Percentiles rank a stretch among this genome's conserved stretches.
These are phyloP conservation scores for Andrena trimmerana DNA, from an alignment of 2,888 invertebrate species.

Conservation along the genomic window DNA sequence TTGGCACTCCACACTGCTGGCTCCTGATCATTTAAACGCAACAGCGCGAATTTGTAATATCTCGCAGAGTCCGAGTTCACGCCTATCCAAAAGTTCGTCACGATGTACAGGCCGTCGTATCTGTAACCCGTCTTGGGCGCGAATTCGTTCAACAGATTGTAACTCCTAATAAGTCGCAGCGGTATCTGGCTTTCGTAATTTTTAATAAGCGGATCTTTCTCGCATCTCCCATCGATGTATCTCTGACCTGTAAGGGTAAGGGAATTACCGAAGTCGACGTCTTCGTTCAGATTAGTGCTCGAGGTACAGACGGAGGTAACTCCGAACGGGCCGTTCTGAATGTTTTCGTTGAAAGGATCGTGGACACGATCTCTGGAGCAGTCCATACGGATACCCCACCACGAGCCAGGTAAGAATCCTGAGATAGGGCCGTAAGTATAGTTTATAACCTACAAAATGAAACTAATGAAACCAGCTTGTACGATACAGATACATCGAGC, in stretches of 20 bases:
- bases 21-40: slow-evolving; percentile 76
- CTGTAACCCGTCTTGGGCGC: slow-evolving; percentile 83
- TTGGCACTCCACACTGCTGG: slow-evolving; percentile 69
- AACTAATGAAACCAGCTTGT: background rate
- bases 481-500: background rate
- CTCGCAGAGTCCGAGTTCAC: slow-evolving; percentile 67
- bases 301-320: slow-evolving; percentile 81
- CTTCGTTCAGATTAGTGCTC: slow-evolving; percentile 70
- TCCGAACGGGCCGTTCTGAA: slow-evolving; percentile 79
- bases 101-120: slow-evolving; percentile 81
- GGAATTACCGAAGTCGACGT: slow-evolving; percentile 80
- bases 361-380: slow-evolving; percentile 82
- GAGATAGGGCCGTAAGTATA: slow-evolving; percentile 77
- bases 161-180: slow-evolving; percentile 80
- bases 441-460: slow-evolving; percentile 63
- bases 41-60: slow-evolving; percentile 79
- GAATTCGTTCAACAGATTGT: slow-evolving; percentile 78
- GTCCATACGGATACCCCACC: slow-evolving; percentile 84
- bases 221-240: slow-evolving; percentile 37
- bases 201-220: slow-evolving; percentile 73
- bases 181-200: slow-evolving; percentile 80
- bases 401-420: slow-evolving; percentile 78
- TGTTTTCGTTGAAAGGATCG: slow-evolving; percentile 76
- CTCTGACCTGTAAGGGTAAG: slow-evolving; percentile 78
- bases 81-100: slow-evolving; percentile 80